Evolutionary conservation across 2,797 vertebrate genomes (phyloP), one percentile per base, ranked within the genome.

Genomic region (Atherinosoma microstoma): DNA sequence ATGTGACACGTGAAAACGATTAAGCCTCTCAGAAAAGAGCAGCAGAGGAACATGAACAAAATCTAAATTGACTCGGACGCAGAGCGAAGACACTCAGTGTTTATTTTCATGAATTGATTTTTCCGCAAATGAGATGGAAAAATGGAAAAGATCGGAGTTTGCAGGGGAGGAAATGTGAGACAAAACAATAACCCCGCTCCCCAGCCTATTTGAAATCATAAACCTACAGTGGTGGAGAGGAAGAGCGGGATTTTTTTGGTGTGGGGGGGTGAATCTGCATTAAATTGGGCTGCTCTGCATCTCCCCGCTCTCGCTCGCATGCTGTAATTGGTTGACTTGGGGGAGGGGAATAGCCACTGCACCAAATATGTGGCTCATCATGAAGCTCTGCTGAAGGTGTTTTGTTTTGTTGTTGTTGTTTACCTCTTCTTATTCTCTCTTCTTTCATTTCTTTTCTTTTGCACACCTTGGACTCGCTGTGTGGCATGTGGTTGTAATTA

Each of bases 111-210:
- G 84, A 89, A 93, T 90, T 89, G 83, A 91, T 91, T 91, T 91
- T 86, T 77, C 58, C 87, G 79, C 86, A 93, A 93, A 92, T 93
- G 90, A 93, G 89, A 87, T 89, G 87, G 88, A 87, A 91, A 91
- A 91, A 87, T 80, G 79, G 85, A 84, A 47, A 84, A 90, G 83
- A 89, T 15, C 67, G 82, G 84, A 80, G 83, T 89, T 87, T 87
- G 79, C 70, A 38, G 58, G 71, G 84, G 82, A 85, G 82, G 87
- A 85, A 88, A 87, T 77, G 84, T 71, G 89, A 89, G 85, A 85
- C 79, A 69, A 88, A 89, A 92, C 89, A 91, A 91, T 90, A 91
- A 91, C 78, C 77, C 58, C 67, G 64, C 75, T 85, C 82, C 82
- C 75, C 66, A 16, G 80, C 83, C 82, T 71, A 70, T 91, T 73